These are phyloP conservation scores for Cyanocitta stelleri DNA, from an alignment of 2,113 vertebrate genomes.

Conservation along the genomic window DNA sequence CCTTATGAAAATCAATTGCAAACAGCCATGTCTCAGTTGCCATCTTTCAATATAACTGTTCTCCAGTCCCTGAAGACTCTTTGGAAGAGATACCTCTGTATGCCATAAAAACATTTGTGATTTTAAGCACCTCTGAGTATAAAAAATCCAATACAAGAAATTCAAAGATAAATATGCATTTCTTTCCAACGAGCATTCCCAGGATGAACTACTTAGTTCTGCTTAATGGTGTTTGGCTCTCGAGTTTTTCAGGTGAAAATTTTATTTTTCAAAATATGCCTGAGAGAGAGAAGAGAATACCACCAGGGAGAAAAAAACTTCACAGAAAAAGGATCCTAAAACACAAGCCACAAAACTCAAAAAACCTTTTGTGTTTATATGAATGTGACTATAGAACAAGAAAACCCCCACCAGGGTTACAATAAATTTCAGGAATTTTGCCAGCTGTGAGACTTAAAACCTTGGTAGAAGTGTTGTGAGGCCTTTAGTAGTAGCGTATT, in stretches of 20 bases:
- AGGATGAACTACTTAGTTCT: neutral
- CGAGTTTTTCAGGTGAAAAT: neutral
- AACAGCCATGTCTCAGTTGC: neutral
- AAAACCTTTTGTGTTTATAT: neutral
- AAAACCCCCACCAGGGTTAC: neutral
- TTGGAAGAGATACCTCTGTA: neutral
- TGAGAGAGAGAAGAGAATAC: neutral
- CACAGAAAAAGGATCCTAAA: neutral
- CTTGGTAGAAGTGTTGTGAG: neutral
- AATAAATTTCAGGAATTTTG: neutral
- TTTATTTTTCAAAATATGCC: neutral
- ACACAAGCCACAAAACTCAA: neutral
- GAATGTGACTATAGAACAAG: neutral
- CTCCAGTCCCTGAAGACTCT: neutral
- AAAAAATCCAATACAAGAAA: neutral
- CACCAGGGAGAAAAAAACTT: fast-evolving
- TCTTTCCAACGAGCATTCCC: neutral
- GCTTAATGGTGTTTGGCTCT: neutral
- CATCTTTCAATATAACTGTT: neutral
- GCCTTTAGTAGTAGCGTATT: neutral
- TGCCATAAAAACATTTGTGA: neutral
- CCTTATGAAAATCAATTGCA: neutral
- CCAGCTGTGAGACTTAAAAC: neutral
- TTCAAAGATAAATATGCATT: neutral
- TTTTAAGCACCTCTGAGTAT: neutral